phyloP scores from a whole-genome alignment of 2,113 vertebrate genomes.

The Caretta caretta region DNA sequence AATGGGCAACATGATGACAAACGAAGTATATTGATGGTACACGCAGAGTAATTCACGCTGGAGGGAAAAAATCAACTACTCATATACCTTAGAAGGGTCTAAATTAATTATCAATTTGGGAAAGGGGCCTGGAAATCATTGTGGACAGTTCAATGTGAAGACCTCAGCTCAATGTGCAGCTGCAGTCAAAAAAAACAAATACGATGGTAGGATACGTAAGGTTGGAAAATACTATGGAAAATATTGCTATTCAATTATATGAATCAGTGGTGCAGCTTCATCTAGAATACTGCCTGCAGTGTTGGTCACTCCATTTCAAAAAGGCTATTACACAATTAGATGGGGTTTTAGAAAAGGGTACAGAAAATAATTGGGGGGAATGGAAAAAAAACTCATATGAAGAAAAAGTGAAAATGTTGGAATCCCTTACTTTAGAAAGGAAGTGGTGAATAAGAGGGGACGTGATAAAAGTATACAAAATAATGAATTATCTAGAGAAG shows the following conservation, averaged over 20 bases:
- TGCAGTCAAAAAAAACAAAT: not conserved
- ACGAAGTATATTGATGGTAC: not conserved
- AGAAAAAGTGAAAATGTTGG: not conserved
- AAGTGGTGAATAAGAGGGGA: not conserved
- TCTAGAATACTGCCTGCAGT: not conserved
- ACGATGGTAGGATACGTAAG: not conserved
- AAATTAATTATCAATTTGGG: not conserved
- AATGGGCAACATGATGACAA: not conserved
- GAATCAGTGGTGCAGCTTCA: not conserved
- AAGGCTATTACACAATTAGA: not conserved
- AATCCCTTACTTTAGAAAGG: not conserved
- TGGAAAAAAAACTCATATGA: not conserved
- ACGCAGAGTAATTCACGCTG: not conserved
- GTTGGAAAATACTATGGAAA: not conserved
- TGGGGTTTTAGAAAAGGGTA: not conserved
- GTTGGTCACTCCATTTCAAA: not conserved
- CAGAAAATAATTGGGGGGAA: not conserved
- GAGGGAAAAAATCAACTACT: not conserved
- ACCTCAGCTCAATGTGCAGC: not conserved
- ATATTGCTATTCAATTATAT: not conserved
- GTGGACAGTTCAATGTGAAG: not conserved
- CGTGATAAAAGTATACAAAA: not conserved
- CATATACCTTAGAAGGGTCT: not conserved
- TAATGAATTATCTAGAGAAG: not conserved
- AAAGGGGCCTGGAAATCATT: not conserved